These are phyloP conservation scores for Patella ulyssiponensis DNA, from an alignment of 2,888 invertebrate species.

Conservation along the genomic window DNA sequence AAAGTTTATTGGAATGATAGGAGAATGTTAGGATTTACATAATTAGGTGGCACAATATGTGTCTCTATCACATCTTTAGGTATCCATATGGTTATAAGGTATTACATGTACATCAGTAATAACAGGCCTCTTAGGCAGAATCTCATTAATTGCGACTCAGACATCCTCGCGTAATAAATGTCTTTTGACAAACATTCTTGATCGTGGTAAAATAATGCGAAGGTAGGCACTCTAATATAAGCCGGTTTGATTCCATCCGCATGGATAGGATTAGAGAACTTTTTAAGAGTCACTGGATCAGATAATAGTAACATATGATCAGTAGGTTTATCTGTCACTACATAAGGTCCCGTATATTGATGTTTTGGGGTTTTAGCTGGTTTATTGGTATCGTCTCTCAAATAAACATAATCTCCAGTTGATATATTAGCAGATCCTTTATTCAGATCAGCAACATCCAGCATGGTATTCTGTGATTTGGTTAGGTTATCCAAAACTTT, in stretches of 20 bases:
- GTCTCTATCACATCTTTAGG: neutral
- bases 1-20: neutral
- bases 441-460: slow-evolving; percentile 7
- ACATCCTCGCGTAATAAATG: neutral
- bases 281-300: neutral
- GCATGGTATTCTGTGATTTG: neutral
- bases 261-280: neutral
- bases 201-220: neutral
- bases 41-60: too few relatives aligned
- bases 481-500: neutral
- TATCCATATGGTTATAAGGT: neutral
- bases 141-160: neutral
- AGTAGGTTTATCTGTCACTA: neutral
- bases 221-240: slow-evolving; percentile 9
- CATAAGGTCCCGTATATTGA: neutral
- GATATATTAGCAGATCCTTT: neutral
- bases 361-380: neutral
- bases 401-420: slow-evolving; percentile 18
- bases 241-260: slow-evolving; percentile 12
- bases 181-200: neutral
- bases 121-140: too few relatives aligned
- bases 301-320: neutral
- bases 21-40: neutral
- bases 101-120: neutral
- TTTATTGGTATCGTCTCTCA: neutral